Evolutionary conservation across 2,113 vertebrate genomes (phyloP).

Genomic region (Callocephalon fimbriatum): DNA sequence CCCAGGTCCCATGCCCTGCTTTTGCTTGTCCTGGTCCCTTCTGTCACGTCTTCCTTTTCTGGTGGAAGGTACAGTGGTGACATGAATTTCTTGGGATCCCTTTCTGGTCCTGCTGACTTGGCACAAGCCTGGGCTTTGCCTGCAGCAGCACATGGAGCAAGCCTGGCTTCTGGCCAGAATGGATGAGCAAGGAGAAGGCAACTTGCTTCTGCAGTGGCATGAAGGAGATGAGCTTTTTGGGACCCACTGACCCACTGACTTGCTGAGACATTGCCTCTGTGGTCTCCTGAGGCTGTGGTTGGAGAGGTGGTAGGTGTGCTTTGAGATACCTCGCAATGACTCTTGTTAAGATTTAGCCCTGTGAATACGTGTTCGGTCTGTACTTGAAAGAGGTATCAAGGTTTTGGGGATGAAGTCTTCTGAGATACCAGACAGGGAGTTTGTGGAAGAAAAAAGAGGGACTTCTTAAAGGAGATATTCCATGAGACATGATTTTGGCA

Average conservation of each 20-base stretch:
- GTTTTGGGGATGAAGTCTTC: not conserved
- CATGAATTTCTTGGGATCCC: not conserved
- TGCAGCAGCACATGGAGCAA: not conserved
- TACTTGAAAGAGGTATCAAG: not conserved
- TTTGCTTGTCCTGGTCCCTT: not conserved
- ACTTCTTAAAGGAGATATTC: not conserved
- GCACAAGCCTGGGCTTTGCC: not conserved
- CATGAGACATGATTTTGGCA: not conserved
- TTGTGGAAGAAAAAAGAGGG: not conserved
- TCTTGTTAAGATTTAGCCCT: not conserved
- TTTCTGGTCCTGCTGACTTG: not conserved
- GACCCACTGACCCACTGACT: not conserved
- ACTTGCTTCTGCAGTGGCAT: not conserved
- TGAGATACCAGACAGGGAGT: not conserved
- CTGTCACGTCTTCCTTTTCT: not conserved
- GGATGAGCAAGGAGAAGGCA: not conserved
- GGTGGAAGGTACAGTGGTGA: not conserved
- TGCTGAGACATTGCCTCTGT: not conserved
- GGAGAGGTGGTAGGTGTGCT: not conserved
- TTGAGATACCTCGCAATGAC: not conserved
- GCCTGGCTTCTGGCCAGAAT: not conserved
- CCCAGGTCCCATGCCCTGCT: not conserved
- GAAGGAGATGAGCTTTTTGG: not conserved
- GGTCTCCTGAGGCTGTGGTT: not conserved
- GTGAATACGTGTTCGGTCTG: not conserved